Percentiles rank a stretch among this genome's conserved stretches.
phyloP scores from a whole-genome alignment of 2,797 vertebrate species.

The Crenichthys baileyi region DNA sequence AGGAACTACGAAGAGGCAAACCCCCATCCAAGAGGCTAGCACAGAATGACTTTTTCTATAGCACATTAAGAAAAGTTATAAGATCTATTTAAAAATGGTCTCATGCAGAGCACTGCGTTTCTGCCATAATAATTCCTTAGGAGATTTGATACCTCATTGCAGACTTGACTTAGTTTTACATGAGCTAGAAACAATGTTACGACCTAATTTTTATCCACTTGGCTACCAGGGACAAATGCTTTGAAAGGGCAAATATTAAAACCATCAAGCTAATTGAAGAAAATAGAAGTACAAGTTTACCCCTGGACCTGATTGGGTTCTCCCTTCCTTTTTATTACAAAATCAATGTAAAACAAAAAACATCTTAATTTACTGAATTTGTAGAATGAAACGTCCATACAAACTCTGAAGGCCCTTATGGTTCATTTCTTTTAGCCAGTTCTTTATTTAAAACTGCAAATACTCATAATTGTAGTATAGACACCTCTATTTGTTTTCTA shows the following conservation, averaged over 20 bases:
- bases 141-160: not conserved
- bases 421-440: not conserved
- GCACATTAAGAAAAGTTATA: not conserved
- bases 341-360: slow-evolving; percentile 28
- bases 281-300: slow-evolving; percentile 23
- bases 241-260: slow-evolving; percentile 29
- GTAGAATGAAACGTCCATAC: slow-evolving; percentile 9
- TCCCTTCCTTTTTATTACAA: slow-evolving; percentile 15
- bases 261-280: slow-evolving; percentile 39
- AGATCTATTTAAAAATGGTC: slow-evolving; percentile 2
- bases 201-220: slow-evolving; percentile 24
- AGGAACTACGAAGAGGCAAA: slow-evolving; percentile 1
- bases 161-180: not conserved
- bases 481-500: not conserved
- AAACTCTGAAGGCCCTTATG: not conserved
- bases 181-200: slow-evolving; percentile 21
- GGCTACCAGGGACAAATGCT: slow-evolving; percentile 2
- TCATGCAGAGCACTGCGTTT: not conserved
- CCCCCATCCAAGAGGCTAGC: not conserved
- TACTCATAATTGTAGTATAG: not conserved
- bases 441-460: not conserved
- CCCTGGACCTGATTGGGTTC: slow-evolving; percentile 4
- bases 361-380: slow-evolving; percentile 37
- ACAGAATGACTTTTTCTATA: not conserved
- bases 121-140: slow-evolving; percentile 1